Conservation (phyloP, 1,140 invertebrate genomes). For the Polypedilum vanderplanki region DNA sequence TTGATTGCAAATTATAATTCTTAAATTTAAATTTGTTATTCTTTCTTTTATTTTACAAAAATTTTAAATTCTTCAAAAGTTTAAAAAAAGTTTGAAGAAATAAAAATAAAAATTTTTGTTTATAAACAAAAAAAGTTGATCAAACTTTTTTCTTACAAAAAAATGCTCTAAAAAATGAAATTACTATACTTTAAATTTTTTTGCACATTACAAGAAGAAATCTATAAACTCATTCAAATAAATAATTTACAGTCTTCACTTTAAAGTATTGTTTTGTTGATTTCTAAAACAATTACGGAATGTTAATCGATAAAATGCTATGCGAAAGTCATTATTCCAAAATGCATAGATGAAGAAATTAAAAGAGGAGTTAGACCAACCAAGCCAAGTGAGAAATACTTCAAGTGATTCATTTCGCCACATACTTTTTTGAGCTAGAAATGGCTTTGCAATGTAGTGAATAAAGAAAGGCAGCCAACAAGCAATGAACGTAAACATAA, state of each 20-base stretch:
- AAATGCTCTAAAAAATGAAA: no score
- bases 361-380: constrained; percentile 86
- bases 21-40: no score
- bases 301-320: constrained; percentile 74
- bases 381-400: constrained; percentile 81
- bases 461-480: constrained; percentile 89
- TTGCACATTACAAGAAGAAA: no score
- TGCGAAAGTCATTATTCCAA: constrained; percentile 75
- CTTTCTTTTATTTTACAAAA: no score
- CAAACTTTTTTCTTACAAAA: no score
- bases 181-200: no score
- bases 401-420: constrained; percentile 54
- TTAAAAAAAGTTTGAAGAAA: no score
- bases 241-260: not conserved
- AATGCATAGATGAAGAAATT: constrained; percentile 85
- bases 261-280: constrained; percentile 10
- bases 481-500: constrained; percentile 84
- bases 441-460: constrained; percentile 73
- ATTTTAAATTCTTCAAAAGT: no score
- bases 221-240: no score
- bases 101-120: no score
- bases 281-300: constrained; percentile 38
- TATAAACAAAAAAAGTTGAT: no score
- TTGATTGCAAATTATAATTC: no score
- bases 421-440: constrained; percentile 51